Evolutionary conservation across 2,113 vertebrate species (phyloP), one percentile per base, ranked within the genome.

Genomic region (Upupa epops): DNA sequence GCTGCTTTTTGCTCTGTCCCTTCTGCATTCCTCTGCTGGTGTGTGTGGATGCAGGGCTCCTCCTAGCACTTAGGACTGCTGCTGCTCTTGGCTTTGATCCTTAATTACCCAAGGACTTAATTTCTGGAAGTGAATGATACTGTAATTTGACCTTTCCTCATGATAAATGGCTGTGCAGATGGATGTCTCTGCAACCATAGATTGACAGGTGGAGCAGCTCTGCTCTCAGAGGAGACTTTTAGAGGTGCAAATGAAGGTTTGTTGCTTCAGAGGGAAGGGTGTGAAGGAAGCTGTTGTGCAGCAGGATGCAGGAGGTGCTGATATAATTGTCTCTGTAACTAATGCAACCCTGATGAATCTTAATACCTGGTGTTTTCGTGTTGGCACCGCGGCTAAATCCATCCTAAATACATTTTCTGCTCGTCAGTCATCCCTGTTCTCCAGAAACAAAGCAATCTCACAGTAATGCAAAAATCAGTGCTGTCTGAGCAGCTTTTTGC

Each of bases 61-160:
- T n/a, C n/a, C n/a, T n/a, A 88, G 83, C 51, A 31, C 73, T 84
- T 55, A 20, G 0, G 20, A 29, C 61, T 75, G 51, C 77, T 79
- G 83, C 88, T 90, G 77, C 83, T 13, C 64, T 83, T 78, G 40
- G 32, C 13, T 73, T 93, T 92, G 92, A 73, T 63, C 86, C 92
- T 93, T 92, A 87, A 92, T 91, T 87, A 85, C 81, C 63, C 60
- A 76, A 89, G 71, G 74, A 52, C 63, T 85, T 94, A 66, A 90
- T 95, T 90, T 66, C 86, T 84, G 70, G 63, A 76, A 90, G 29
- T 66, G 81, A 93, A 48, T 19, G 78, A 76, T 92, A 37, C 68
- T 94, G 2, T 91, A 80, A 93, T 94, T 94, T 92, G 51, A 73
- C 78, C 87, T 94, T 96, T 93, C 91, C 66, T 91, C 42, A 2